Evolutionary conservation across 2,113 vertebrate species (phyloP).

Genomic region (Pogona vitticeps): DNA sequence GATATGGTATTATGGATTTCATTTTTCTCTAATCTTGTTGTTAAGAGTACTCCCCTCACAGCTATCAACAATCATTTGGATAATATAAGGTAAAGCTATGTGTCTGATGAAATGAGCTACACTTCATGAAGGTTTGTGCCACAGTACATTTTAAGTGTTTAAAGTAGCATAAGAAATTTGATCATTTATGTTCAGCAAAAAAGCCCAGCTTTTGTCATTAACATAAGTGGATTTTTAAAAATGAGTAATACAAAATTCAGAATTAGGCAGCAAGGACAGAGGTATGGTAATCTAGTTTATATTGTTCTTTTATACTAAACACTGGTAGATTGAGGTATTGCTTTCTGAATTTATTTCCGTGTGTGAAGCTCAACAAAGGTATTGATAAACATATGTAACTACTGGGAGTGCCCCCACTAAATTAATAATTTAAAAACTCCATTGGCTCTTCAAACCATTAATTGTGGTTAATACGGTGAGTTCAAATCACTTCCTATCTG

Average conservation of each 20-base stretch:
- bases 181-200: background rate
- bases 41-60: background rate
- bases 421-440: constrained; percentile 4
- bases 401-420: background rate
- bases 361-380: constrained; percentile 16
- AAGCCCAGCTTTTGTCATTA: background rate
- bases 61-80: background rate
- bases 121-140: background rate
- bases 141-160: background rate
- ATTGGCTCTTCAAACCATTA: constrained; percentile 21
- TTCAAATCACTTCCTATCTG: constrained; percentile 14
- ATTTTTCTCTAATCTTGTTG: background rate
- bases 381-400: background rate
- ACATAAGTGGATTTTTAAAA: background rate
- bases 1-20: background rate
- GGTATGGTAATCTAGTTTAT: constrained; percentile 28
- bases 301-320: background rate
- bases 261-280: background rate
- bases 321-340: background rate
- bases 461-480: constrained; percentile 12
- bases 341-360: background rate
- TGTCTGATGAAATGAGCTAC: background rate
- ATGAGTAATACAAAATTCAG: background rate
- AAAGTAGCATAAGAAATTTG: background rate
- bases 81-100: background rate